A percentile compares a stretch with the other conserved stretches of the same genome.
Evolutionary conservation across 2,113 vertebrate genomes (phyloP).

Genomic region (Sorex fumeus): DNA sequence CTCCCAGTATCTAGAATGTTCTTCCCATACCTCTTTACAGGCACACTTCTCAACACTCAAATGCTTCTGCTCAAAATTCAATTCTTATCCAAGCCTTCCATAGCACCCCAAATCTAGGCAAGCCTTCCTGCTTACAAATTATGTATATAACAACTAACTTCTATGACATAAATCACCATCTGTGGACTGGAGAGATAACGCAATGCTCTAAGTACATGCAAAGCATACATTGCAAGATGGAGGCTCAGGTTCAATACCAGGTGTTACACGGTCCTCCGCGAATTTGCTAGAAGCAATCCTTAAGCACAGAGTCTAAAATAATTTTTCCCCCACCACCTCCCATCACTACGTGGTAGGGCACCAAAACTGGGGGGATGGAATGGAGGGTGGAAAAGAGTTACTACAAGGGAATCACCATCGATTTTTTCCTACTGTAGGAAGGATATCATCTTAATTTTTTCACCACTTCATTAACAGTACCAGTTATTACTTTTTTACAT

Average conservation of each 20-base stretch:
- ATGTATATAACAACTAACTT: background rate
- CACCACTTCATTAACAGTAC: background rate
- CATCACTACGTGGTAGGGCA: too few relatives aligned
- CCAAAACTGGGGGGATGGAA: too few relatives aligned
- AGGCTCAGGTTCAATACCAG: too few relatives aligned
- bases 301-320: too few relatives aligned
- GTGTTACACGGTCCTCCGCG: too few relatives aligned
- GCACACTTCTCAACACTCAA: conserved; percentile 10
- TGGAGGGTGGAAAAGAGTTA: too few relatives aligned
- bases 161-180: background rate
- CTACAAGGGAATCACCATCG: background rate
- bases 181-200: too few relatives aligned
- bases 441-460: conserved; percentile 12
- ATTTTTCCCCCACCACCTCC: too few relatives aligned
- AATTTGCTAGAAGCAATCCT: too few relatives aligned
- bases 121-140: background rate
- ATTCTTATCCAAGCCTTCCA: background rate
- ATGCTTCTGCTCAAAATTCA: background rate
- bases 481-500: too few relatives aligned
- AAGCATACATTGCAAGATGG: too few relatives aligned
- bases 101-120: background rate
- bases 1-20: background rate
- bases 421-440: background rate
- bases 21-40: background rate
- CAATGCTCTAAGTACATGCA: too few relatives aligned